Percentiles rank a stretch among this genome's conserved stretches.
phyloP scores from a whole-genome alignment of 2,888 invertebrate genomes.

The Caenorhabditis wallacei region DNA sequence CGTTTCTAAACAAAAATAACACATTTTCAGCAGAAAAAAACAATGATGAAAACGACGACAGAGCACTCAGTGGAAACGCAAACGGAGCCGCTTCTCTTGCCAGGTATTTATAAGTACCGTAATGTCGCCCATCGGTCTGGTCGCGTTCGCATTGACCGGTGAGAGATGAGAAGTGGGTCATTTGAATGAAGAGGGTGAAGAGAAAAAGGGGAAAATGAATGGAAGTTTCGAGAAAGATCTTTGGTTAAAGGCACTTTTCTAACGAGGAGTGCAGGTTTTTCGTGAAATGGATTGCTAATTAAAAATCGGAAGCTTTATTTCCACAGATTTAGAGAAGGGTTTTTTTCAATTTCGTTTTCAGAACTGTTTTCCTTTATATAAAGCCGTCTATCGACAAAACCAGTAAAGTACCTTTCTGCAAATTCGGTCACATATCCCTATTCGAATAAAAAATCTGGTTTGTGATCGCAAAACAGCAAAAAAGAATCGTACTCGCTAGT shows the following conservation, averaged over 20 bases:
- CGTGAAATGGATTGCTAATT: background rate
- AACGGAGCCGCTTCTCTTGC: slow-evolving; percentile 35
- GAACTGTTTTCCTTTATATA: background rate
- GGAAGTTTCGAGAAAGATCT: slow-evolving; percentile 37
- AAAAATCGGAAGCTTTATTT: slow-evolving; percentile 6
- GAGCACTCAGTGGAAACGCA: slow-evolving; percentile 32
- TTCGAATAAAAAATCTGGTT: slow-evolving; percentile 58
- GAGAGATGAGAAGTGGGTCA: slow-evolving; percentile 48
- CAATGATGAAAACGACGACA: slow-evolving; percentile 29
- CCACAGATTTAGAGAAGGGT: background rate
- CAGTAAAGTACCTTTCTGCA: slow-evolving; percentile 32
- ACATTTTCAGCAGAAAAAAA: slow-evolving; percentile 25
- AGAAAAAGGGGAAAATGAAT: slow-evolving; percentile 5
- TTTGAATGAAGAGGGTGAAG: slow-evolving; percentile 28
- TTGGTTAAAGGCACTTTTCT: background rate
- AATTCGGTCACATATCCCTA: slow-evolving; percentile 58
- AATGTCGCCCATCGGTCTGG: slow-evolving; percentile 57
- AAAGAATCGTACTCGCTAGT: slow-evolving; percentile 56
- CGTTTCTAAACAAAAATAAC: background rate
- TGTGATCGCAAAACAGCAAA: slow-evolving; percentile 35
- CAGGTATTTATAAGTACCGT: slow-evolving; percentile 35
- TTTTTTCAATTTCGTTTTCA: background rate
- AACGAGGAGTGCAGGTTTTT: background rate
- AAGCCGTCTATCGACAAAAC: slow-evolving; percentile 17
- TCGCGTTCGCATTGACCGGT: slow-evolving; percentile 27